A percentile compares a stretch with the other conserved stretches of the same genome.
These are phyloP conservation scores for Ctenochaetus hawaiiensis DNA, from an alignment of 2,797 vertebrate species.

Conservation along the genomic window DNA sequence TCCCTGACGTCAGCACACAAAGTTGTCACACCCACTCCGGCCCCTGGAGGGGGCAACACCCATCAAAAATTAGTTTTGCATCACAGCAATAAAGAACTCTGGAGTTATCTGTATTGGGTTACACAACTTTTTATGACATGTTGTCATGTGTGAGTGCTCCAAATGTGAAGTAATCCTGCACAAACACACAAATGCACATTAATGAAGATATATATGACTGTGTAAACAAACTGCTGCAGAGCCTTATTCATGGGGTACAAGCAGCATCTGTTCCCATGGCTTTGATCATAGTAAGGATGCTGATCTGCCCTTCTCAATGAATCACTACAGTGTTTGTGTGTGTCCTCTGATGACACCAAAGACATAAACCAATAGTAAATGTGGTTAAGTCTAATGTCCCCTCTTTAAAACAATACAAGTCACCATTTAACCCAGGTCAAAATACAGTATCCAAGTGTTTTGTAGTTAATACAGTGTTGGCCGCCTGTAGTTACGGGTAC, in stretches of 20 bases:
- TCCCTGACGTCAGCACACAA: slow-evolving; percentile 60
- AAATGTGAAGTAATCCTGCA: background rate
- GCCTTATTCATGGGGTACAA: slow-evolving; percentile 3
- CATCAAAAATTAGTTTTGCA: slow-evolving; percentile 45
- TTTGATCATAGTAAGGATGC: slow-evolving; percentile 26
- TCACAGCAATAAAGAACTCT: slow-evolving; percentile 20
- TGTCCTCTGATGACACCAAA: background rate
- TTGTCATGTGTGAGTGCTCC: background rate
- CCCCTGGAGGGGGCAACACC: slow-evolving; percentile 17
- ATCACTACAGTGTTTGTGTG: slow-evolving; percentile 9
- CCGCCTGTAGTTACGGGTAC: background rate
- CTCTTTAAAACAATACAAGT: background rate
- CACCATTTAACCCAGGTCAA: background rate
- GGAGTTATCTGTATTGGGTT: slow-evolving; percentile 7
- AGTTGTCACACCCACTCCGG: slow-evolving; percentile 33
- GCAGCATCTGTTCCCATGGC: slow-evolving; percentile 12
- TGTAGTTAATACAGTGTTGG: background rate
- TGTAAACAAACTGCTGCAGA: background rate
- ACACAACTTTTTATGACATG: slow-evolving; percentile 4
- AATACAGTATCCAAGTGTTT: background rate
- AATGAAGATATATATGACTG: background rate
- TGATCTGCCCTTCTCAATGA: slow-evolving; percentile 41
- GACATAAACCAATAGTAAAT: slow-evolving; percentile 8
- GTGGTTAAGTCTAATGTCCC: slow-evolving; percentile 3
- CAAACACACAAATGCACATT: background rate